These are phyloP conservation scores for Abramis brama DNA, from an alignment of 2,113 vertebrate genomes.

Conservation along the genomic window DNA sequence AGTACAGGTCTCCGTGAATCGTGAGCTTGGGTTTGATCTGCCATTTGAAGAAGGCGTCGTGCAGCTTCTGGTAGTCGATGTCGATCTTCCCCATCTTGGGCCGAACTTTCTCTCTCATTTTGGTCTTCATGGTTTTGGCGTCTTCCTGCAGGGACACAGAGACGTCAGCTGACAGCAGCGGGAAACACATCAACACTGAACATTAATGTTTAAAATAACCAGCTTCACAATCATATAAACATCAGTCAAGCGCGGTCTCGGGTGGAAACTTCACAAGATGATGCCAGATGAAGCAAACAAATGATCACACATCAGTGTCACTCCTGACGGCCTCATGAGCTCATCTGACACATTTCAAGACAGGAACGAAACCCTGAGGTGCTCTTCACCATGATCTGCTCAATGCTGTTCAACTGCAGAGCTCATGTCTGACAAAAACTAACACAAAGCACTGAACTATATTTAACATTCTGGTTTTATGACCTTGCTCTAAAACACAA, in stretches of 20 bases:
- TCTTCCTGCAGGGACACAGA: constrained; percentile 79
- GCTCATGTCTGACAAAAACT: not conserved
- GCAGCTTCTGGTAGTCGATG: constrained; percentile 95
- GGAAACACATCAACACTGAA: not conserved
- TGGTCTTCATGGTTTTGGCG: constrained; percentile 95
- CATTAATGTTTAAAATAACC: not conserved
- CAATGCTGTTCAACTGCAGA: not conserved
- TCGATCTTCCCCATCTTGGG: constrained; percentile 97
- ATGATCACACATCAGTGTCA: not conserved
- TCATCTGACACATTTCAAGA: not conserved
- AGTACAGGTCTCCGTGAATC: constrained; percentile 93
- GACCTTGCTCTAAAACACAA: not conserved
- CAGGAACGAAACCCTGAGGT: not conserved
- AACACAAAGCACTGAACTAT: too few species aligned
- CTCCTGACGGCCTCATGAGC: not conserved
- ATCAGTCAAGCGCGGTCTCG: not conserved
- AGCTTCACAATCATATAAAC: not conserved
- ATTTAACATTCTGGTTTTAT: not conserved
- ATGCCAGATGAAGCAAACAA: not conserved
- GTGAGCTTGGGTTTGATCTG: constrained; percentile 94
- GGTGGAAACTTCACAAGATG: not conserved
- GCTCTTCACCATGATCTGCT: not conserved
- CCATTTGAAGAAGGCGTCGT: constrained; percentile 97
- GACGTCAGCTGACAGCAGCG: not conserved
- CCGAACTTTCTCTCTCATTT: constrained; percentile 95